Percentiles rank a stretch among this genome's conserved stretches.
Conservation (phyloP, 2,113 vertebrate genomes). For the Oostethus manadensis region DNA sequence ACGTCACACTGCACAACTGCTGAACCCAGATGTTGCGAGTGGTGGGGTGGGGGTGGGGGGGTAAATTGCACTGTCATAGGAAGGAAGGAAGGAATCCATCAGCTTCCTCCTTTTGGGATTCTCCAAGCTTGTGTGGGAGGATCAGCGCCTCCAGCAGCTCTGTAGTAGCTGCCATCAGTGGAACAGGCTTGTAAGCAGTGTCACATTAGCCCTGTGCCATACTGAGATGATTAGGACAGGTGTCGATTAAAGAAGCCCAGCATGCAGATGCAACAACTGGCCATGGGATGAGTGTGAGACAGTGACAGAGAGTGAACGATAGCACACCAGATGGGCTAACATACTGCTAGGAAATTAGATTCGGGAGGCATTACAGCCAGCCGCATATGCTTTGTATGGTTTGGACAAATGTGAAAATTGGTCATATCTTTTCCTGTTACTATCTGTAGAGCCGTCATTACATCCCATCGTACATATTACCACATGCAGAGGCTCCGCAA, state of each 20-base stretch:
- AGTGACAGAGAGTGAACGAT: conserved; percentile 18
- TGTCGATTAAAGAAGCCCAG: conserved; percentile 68
- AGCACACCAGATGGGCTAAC: conserved; percentile 65
- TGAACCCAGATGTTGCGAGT: conserved; percentile 70
- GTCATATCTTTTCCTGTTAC: background rate
- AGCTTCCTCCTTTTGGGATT: conserved; percentile 56
- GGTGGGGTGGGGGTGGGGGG: too few relatives aligned
- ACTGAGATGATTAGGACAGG: conserved; percentile 73
- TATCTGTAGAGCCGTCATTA: too few relatives aligned
- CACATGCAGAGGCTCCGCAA: too few relatives aligned
- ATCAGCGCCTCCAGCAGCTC: conserved; percentile 43
- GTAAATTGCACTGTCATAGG: conserved; percentile 66
- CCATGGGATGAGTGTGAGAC: conserved; percentile 38
- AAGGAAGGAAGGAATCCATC: conserved; percentile 65
- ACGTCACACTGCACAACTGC: conserved; percentile 49
- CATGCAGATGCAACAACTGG: conserved; percentile 56
- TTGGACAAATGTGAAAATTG: conserved; percentile 27
- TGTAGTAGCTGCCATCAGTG: conserved; percentile 53
- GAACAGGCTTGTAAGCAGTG: conserved; percentile 55
- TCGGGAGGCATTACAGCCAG: conserved; percentile 45
- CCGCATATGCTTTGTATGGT: conserved; percentile 42
- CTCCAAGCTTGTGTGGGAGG: conserved; percentile 26
- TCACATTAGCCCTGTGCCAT: conserved; percentile 65
- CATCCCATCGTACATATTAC: too few relatives aligned
- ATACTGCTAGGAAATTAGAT: conserved; percentile 72